Base-by-base conservation (phyloP, 2,888 invertebrate species). In the Drosophila recens region DNA sequence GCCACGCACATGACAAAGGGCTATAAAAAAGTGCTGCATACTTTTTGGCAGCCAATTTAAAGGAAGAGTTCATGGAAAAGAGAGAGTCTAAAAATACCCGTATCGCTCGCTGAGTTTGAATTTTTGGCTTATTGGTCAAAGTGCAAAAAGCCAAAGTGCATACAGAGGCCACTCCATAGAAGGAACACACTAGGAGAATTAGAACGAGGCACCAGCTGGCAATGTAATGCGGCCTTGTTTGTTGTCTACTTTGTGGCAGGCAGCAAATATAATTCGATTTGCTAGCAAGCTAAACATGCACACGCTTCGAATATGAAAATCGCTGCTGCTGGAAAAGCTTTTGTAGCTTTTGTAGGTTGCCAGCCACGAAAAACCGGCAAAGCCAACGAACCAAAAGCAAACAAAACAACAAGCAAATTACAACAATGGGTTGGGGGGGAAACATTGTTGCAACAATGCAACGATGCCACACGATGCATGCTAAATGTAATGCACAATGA, bases 221-320 rank as follows among this genome's bases (percentile, higher is more conserved):
- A 68, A 64, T 67, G 65, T 69, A 62, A 67, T 67, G 70, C 36
- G 72, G 59, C 72, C 72, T 72, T 72, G 76, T 67, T 69, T 66
- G 45, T 74, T 87, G 83, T 82, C 75, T 82, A 82, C 86, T 75
- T 78, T 84, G 86, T 86, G 88, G 88, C 80, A 87, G 72, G 74
- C 67, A 82, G 86, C 77, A 85, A 74, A 83, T 83, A 86, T 85
- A 86, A 85, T 85, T 85, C 88, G 84, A 85, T 85, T 88, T 85
- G 86, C 64, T 30, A 56, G 76, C 67, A 36, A 53, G 69, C 67
- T 67, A 56, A 59, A 70, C 57, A 72, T 67, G 71, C 67, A 79
- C 75, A 85, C 73, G 73, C 71, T 66, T 56, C 61, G 86, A 77
- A 84, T 86, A 88, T 86, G 83, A 86, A 80, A 76, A 85, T 75